phyloP scores from a whole-genome alignment of 2,113 vertebrate species.

The Pungitius pungitius region DNA sequence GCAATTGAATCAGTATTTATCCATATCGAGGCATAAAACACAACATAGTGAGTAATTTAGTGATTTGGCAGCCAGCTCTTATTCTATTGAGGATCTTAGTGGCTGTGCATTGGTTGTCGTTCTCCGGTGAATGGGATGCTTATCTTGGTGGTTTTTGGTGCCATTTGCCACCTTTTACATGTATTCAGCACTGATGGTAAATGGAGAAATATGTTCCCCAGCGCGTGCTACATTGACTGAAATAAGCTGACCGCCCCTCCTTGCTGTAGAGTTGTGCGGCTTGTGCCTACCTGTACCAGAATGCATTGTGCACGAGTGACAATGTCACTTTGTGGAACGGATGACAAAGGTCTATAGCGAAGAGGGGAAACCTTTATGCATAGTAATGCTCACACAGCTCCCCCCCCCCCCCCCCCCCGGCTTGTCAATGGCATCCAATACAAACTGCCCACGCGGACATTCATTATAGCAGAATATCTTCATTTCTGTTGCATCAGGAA shows the following conservation, averaged over 20 bases:
- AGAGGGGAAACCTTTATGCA: not conserved
- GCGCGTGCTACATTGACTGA: not conserved
- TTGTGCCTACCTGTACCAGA: not conserved
- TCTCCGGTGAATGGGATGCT: not conserved
- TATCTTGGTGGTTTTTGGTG: not conserved
- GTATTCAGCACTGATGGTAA: not conserved
- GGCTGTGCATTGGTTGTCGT: constrained; percentile 6
- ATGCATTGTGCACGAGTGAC: not conserved
- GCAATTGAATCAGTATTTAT: not conserved
- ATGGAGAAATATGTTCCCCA: not conserved
- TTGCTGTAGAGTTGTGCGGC: not conserved
- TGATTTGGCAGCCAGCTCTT: not conserved
- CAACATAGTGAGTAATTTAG: not conserved
- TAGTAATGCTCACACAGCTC: not conserved
- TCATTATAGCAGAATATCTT: not conserved
- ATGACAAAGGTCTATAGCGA: not conserved
- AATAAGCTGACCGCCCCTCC: not conserved
- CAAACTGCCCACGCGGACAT: not conserved
- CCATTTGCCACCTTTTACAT: not conserved
- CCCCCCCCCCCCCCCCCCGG: not conserved
- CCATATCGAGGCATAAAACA: not conserved
- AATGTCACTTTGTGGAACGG: not conserved
- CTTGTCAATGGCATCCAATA: not conserved
- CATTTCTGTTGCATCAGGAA: not conserved
- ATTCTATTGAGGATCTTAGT: not conserved